Conservation (phyloP, 2,888 invertebrate genomes). For the Digitonthophagus gazella region DNA sequence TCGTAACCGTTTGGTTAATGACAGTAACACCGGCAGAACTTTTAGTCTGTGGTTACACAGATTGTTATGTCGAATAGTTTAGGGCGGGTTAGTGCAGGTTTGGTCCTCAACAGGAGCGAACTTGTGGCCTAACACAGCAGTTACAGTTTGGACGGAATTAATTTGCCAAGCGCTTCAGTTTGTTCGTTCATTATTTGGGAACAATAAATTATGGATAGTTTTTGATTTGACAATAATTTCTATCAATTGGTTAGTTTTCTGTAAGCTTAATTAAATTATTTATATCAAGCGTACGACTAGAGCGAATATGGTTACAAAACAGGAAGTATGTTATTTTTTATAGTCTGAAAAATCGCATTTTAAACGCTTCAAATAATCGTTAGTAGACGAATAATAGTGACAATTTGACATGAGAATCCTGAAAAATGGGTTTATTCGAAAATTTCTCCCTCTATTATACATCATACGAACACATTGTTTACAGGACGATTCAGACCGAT, state of each 20-base stretch:
- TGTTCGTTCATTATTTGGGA: too few species aligned
- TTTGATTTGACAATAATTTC: too few species aligned
- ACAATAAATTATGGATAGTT: too few species aligned
- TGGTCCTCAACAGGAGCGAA: neutral
- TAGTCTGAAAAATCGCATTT: neutral
- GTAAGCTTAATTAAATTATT: too few species aligned
- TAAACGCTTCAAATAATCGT: conserved; percentile 16
- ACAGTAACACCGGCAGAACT: neutral
- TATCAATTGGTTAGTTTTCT: too few species aligned
- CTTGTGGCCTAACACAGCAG: neutral
- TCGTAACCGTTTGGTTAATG: neutral
- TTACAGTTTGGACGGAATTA: neutral
- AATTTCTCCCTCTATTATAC: neutral
- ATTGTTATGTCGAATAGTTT: neutral
- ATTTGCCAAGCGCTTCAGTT: neutral
- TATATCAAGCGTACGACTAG: too few species aligned
- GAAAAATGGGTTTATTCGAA: conserved; percentile 24
- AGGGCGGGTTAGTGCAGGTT: neutral
- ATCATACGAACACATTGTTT: neutral
- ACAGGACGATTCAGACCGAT: neutral
- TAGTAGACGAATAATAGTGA: conserved; percentile 17
- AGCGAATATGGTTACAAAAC: too few species aligned
- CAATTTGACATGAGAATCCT: conserved; percentile 20
- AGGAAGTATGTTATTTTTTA: too few species aligned
- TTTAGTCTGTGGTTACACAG: neutral